Evolutionary conservation across 2,113 vertebrate species (phyloP).

Genomic region (Podocnemis expansa): DNA sequence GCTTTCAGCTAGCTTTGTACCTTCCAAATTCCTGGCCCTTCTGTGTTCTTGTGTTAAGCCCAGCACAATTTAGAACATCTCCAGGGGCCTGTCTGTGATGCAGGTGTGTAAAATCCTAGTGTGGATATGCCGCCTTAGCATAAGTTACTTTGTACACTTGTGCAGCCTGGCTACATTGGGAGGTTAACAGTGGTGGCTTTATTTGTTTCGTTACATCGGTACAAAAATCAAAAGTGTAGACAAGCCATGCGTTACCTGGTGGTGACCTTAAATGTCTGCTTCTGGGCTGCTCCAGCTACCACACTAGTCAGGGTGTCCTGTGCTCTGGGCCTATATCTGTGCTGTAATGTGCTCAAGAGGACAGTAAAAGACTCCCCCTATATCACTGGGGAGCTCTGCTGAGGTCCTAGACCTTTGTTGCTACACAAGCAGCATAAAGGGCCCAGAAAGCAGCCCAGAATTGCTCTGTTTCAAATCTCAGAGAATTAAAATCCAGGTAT

Average conservation of each 20-base stretch:
- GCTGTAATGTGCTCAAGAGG: neutral
- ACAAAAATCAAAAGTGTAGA: neutral
- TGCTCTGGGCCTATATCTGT: neutral
- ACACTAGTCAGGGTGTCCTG: neutral
- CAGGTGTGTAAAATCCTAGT: neutral
- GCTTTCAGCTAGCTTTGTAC: neutral
- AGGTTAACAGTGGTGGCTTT: neutral
- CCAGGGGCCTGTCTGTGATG: neutral
- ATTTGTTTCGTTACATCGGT: neutral
- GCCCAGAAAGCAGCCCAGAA: neutral
- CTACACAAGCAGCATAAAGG: neutral
- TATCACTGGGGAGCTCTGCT: neutral
- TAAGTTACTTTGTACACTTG: neutral
- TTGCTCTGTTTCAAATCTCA: neutral
- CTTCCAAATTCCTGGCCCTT: neutral
- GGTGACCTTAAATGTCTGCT: neutral
- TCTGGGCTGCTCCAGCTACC: constrained; percentile 54
- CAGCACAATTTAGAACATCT: neutral
- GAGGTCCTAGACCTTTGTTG: neutral
- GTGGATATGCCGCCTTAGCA: neutral
- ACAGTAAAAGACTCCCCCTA: neutral
- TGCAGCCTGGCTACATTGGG: neutral
- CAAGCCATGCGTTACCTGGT: neutral
- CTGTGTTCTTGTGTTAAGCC: neutral
- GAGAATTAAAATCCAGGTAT: neutral